phyloP scores from a whole-genome alignment of 2,888 invertebrate species.

The Allacma fusca region DNA sequence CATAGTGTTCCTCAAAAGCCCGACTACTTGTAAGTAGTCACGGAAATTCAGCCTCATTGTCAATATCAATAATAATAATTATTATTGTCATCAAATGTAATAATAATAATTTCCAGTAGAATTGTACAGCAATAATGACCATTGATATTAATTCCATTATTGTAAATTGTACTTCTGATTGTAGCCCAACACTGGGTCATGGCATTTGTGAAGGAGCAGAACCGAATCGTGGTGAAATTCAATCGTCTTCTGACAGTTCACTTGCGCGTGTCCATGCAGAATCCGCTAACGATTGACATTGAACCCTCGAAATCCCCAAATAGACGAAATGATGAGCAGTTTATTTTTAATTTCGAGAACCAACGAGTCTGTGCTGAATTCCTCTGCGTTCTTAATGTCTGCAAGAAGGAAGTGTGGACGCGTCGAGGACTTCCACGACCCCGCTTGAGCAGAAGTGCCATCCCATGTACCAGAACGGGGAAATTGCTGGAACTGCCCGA shows the following conservation, averaged over 20 bases:
- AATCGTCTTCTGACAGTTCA: slow-evolving; percentile 43
- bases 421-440: neutral
- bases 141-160: no score
- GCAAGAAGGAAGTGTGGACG: slow-evolving; percentile 38
- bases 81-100: no score
- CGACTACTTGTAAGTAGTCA: slow-evolving; percentile 29
- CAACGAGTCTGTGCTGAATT: slow-evolving; percentile 37
- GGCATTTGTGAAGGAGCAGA: slow-evolving; percentile 42
- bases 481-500: neutral
- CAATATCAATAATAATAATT: neutral
- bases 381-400: slow-evolving; percentile 31
- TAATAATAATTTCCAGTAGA: no score
- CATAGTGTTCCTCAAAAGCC: slow-evolving; percentile 36
- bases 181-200: slow-evolving; percentile 42
- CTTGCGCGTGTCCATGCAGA: slow-evolving; percentile 33
- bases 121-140: no score
- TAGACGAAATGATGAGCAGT: slow-evolving; percentile 38
- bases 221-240: slow-evolving; percentile 37
- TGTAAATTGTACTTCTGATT: no score
- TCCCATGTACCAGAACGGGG: neutral
- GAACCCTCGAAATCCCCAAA: slow-evolving; percentile 38
- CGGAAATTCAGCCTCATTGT: neutral
- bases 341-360: slow-evolving; percentile 40
- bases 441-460: neutral
- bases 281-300: slow-evolving; percentile 35